Percentiles rank a stretch among this genome's conserved stretches.
Evolutionary conservation across 2,888 invertebrate species (phyloP).

Genomic region (Philereme vetulata): DNA sequence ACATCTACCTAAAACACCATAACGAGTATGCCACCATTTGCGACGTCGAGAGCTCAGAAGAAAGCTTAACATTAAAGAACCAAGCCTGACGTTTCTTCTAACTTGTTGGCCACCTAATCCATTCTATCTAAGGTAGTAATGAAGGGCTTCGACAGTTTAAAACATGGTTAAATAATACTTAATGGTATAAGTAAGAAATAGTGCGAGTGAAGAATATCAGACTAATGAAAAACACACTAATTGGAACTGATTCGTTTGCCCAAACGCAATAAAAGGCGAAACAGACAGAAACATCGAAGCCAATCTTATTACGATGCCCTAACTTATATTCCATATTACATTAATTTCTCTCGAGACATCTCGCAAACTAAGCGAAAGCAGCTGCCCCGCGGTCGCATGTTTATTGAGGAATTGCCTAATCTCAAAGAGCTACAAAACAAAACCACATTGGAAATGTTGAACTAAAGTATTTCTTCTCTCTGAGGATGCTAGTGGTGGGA

Average conservation of each 20-base stretch:
- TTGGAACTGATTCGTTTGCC: constrained; percentile 49
- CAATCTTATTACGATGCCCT: constrained; percentile 68
- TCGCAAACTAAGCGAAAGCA: constrained; percentile 75
- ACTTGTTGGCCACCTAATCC: no score
- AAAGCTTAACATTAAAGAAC: no score
- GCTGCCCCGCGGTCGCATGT: constrained; percentile 75
- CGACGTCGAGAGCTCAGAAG: no score
- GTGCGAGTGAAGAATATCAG: constrained; percentile 9
- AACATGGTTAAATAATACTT: no score
- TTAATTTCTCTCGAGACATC: constrained; percentile 81
- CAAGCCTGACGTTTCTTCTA: no score
- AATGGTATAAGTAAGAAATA: neutral
- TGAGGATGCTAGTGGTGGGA: constrained; percentile 75
- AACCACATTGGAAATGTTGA: constrained; percentile 81
- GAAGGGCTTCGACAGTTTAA: no score
- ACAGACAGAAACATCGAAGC: constrained; percentile 69
- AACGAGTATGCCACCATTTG: no score
- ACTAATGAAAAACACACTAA: constrained; percentile 43
- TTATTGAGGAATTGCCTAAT: constrained; percentile 82
- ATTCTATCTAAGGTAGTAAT: no score
- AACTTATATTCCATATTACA: constrained; percentile 77
- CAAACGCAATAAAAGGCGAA: constrained; percentile 64
- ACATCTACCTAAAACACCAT: no score
- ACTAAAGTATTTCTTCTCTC: constrained; percentile 82
- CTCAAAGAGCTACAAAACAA: constrained; percentile 82